Percentiles rank a stretch among this genome's conserved stretches.
Conservation (phyloP, 2,888 invertebrate genomes). For the Nymphalis c-album region DNA sequence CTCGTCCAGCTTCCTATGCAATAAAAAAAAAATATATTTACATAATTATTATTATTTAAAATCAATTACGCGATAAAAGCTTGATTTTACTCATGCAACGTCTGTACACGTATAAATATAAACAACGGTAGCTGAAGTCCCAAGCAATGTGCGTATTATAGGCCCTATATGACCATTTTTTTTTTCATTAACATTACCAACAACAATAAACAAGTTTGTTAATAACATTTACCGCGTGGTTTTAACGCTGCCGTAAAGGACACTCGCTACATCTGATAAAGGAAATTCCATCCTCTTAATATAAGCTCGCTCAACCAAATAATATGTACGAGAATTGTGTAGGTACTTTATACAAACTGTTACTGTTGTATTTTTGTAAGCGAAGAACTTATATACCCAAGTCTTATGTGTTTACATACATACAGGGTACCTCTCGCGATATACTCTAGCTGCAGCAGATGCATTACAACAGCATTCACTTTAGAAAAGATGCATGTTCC, state of each 20-base stretch:
- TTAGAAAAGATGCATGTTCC: too few species aligned
- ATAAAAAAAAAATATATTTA: too few species aligned
- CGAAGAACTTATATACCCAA: too few species aligned
- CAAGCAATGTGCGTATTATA: background rate
- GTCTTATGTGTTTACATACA: too few species aligned
- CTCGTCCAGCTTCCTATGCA: too few species aligned
- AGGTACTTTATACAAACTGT: background rate
- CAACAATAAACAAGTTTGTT: background rate
- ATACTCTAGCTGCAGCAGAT: too few species aligned
- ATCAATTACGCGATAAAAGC: too few species aligned
- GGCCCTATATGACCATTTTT: background rate
- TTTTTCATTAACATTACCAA: background rate
- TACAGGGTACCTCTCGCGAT: too few species aligned
- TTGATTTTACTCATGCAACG: too few species aligned
- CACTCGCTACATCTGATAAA: slow-evolving; percentile 16
- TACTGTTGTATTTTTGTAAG: background rate
- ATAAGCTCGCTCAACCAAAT: background rate
- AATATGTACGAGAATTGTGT: background rate
- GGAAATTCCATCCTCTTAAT: slow-evolving; percentile 1
- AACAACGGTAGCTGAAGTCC: background rate
- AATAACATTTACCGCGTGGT: slow-evolving; percentile 23
- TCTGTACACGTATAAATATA: too few species aligned
- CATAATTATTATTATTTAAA: too few species aligned
- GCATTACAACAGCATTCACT: too few species aligned
- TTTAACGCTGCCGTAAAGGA: slow-evolving; percentile 23